These are phyloP conservation scores for Psephotus haematonotus DNA, from an alignment of 2,113 vertebrate species.

Conservation along the genomic window DNA sequence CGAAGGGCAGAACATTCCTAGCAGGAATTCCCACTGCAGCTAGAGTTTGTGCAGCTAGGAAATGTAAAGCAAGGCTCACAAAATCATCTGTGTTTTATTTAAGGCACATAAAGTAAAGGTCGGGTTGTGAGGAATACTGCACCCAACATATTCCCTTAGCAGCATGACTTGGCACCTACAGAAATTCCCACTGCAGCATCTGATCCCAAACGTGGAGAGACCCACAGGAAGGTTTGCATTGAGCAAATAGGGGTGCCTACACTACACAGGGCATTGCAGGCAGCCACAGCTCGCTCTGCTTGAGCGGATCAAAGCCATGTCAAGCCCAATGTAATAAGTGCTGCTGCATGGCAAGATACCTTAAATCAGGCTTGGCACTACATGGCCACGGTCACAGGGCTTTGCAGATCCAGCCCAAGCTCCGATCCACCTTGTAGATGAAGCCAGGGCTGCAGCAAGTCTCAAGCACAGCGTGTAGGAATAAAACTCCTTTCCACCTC, in stretches of 20 bases:
- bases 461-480: not conserved
- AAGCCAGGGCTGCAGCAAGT: not conserved
- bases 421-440: not conserved
- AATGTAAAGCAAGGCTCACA: not conserved
- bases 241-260: not conserved
- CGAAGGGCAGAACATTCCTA: not conserved
- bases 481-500: slow-evolving; percentile 19
- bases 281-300: not conserved
- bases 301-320: not conserved
- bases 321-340: not conserved
- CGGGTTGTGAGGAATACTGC: not conserved
- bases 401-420: not conserved
- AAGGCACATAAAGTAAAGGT: not conserved
- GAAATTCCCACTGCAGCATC: not conserved
- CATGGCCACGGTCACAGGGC: not conserved
- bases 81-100: not conserved
- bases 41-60: not conserved
- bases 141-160: not conserved
- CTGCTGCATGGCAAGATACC: not conserved
- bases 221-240: not conserved
- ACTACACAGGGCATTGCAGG: rapidly evolving
- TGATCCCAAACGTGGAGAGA: not conserved
- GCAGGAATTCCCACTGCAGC: not conserved
- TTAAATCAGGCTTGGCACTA: not conserved
- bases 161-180: not conserved